A percentile compares a stretch with the other conserved stretches of the same genome.
Evolutionary conservation across 2,797 vertebrate genomes (phyloP).

Genomic region (Aphelocoma californica): DNA sequence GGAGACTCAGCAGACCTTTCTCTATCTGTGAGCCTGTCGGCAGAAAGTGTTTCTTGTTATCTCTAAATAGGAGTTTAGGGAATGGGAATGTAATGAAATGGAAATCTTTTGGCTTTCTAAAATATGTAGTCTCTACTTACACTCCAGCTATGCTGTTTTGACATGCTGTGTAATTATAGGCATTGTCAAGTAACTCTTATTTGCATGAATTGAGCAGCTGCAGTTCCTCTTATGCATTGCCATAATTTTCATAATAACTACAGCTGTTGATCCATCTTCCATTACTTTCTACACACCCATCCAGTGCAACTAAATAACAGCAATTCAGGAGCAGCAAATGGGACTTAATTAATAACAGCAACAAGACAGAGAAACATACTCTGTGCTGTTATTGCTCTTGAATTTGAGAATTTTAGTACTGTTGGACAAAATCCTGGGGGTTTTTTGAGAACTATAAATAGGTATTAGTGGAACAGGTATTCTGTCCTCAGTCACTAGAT

Average conservation of each 20-base stretch:
- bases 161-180: slow-evolving; percentile 46
- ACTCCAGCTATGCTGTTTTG: slow-evolving; percentile 24
- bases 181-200: slow-evolving; percentile 31
- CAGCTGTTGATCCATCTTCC: slow-evolving; percentile 45
- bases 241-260: slow-evolving; percentile 37
- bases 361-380: slow-evolving; percentile 12
- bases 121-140: not conserved
- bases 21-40: not conserved
- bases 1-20: not conserved
- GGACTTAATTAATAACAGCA: slow-evolving; percentile 44
- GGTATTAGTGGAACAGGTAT: not conserved
- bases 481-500: not conserved
- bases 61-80: not conserved
- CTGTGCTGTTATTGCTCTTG: not conserved
- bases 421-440: not conserved
- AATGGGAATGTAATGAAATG: not conserved
- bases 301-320: not conserved
- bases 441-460: not conserved
- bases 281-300: slow-evolving; percentile 1
- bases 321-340: slow-evolving; percentile 20
- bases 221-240: slow-evolving; percentile 37
- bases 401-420: not conserved
- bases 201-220: slow-evolving; percentile 51
- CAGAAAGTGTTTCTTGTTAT: slow-evolving; percentile 6
- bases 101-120: slow-evolving; percentile 2